Conservation (phyloP, 2,797 vertebrate species). For the Notolabrus celidotus region DNA sequence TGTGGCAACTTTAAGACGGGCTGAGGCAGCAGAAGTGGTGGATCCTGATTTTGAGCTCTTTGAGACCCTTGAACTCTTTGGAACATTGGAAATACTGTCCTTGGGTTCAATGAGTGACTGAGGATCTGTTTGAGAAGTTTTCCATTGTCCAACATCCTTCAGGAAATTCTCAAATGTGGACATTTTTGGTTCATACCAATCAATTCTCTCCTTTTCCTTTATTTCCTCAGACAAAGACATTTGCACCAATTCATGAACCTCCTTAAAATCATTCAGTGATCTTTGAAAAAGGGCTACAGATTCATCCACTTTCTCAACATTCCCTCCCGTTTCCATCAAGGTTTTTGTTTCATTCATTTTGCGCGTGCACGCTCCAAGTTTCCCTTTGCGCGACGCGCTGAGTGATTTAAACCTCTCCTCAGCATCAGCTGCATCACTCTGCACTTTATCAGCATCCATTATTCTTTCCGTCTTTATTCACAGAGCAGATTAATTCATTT, state of each 20-base stretch:
- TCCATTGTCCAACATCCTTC: background rate
- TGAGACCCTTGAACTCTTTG: background rate
- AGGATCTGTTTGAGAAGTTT: background rate
- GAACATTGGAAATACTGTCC: background rate
- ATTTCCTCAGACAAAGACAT: background rate
- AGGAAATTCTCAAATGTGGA: background rate
- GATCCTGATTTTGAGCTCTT: background rate
- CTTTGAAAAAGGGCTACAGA: background rate
- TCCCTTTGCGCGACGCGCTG: background rate
- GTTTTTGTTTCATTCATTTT: background rate
- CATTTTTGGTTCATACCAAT: background rate
- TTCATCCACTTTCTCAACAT: background rate
- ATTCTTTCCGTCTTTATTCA: background rate
- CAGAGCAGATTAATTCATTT: background rate
- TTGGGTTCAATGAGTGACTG: background rate
- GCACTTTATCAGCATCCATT: background rate
- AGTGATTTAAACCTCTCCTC: background rate
- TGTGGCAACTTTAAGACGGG: background rate
- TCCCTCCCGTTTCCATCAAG: background rate
- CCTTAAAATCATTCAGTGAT: background rate
- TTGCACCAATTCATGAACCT: background rate
- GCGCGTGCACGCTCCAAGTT: background rate
- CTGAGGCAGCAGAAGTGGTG: background rate
- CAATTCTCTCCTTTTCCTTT: too few relatives aligned
- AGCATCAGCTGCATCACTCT: background rate